phyloP scores from a whole-genome alignment of 2,888 invertebrate genomes.

The Limenitis camilla region DNA sequence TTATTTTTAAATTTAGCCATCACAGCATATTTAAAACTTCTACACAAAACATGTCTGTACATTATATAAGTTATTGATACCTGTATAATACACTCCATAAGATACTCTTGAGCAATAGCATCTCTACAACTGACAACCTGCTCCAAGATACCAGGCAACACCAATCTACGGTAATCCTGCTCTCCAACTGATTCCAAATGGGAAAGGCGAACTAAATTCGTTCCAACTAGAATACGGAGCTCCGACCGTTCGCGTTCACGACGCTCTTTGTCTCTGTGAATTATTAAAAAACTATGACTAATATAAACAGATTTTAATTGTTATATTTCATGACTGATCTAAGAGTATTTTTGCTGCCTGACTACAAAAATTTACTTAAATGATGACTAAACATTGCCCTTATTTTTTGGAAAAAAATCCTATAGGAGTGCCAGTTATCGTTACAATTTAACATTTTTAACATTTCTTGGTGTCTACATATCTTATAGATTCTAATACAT shows the following conservation, averaged over 20 bases:
- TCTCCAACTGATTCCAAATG: conserved; percentile 96
- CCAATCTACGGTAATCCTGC: conserved; percentile 91
- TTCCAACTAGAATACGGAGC: conserved; percentile 96
- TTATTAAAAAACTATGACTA: no score
- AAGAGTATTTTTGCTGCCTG: no score
- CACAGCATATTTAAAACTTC: not conserved
- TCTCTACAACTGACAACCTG: conserved; percentile 99
- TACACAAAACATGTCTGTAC: not conserved
- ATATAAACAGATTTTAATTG: no score
- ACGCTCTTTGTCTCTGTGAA: conserved; percentile 85
- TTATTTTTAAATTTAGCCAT: no score
- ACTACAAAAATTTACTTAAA: no score
- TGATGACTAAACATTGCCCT: no score
- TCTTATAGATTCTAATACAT: no score
- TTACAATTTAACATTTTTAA: no score
- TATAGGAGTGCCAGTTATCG: no score
- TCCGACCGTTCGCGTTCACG: conserved; percentile 95
- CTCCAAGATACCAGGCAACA: conserved; percentile 96
- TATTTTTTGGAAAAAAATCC: no score
- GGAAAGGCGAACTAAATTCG: conserved; percentile 96
- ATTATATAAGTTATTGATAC: conserved; percentile 52
- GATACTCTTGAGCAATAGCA: conserved; percentile 98
- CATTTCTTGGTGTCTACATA: no score
- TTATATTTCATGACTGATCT: no score
- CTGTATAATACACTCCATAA: conserved; percentile 99